Evolutionary conservation across 2,888 invertebrate species (phyloP), one percentile per base, ranked within the genome.

Genomic region (Lamellibrachia columna): DNA sequence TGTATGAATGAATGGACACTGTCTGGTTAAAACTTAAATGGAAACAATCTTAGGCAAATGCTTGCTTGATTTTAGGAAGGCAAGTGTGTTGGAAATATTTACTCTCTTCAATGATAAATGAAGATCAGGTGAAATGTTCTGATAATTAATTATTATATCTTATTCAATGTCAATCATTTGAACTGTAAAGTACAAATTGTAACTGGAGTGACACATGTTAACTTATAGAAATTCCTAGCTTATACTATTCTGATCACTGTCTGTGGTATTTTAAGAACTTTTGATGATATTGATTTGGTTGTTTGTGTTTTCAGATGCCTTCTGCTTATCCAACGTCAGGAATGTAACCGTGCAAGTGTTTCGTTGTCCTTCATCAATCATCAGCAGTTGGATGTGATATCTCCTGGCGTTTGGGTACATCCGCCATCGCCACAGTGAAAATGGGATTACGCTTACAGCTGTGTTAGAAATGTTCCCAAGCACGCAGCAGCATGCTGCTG

Each of bases 361-460:
- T 75, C 75, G 75, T 75, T 6, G 22, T 75, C 75, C 75, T 22
- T 75, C n/a, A n/a, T 75, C 22, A 75, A 75, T 6, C 75, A 75
- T 75, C 75, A 75, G 22, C 75, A 75, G 75, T 75, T 75, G 75
- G 75, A 75, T 75, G 75, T 75, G 75, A 75, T 75, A 75, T 75
- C 75, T 75, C 75, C 75, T 75, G 75, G 75, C 75, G 75, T 75
- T 22, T 75, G 15, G 75, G 75, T 75, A 75, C 75, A 75, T 15
- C 75, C 75, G 22, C 75, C 75, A 22, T 75, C 22, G 75, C 75
- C 75, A 22, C 75, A 75, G 11, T 11, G 11, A 60, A 3, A 9
- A 75, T 75, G 75, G 75, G 22, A 75, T 75, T 75, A 75, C 75
- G 22, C 75, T 75, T n/a, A 3, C 75, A 11, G 75, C 22, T 75